Conservation (phyloP, 2,797 vertebrate genomes). For the Thripadectes ignobilis region DNA sequence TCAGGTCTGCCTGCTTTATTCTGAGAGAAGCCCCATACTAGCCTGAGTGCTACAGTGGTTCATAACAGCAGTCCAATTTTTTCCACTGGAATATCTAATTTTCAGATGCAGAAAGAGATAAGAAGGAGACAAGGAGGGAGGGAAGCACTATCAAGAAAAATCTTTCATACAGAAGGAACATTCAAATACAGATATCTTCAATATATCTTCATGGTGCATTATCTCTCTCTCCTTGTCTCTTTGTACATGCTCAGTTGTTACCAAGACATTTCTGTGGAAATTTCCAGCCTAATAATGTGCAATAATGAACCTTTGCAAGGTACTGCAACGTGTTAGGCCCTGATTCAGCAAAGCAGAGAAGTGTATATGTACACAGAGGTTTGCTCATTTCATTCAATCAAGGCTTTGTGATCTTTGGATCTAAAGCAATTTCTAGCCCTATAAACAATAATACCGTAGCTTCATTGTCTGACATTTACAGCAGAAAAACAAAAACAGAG, state of each 20-base stretch:
- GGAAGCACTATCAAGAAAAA: not conserved
- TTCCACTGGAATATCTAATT: not conserved
- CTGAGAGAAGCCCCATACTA: not conserved
- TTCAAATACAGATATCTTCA: not conserved
- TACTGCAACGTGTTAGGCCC: not conserved
- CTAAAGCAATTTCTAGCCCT: not conserved
- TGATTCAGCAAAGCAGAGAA: not conserved
- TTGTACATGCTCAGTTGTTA: not conserved
- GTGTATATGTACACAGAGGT: not conserved
- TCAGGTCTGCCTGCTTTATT: not conserved
- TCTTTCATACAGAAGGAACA: not conserved
- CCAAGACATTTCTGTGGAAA: not conserved
- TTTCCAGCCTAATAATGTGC: not conserved
- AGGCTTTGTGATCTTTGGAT: not conserved
- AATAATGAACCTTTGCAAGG: not conserved
- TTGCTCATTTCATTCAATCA: not conserved
- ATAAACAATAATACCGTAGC: not conserved
- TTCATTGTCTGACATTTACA: conserved; percentile 20
- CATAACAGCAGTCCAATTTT: not conserved
- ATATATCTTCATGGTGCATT: not conserved
- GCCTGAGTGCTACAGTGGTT: not conserved
- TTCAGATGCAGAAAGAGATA: not conserved
- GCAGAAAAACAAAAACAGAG: conserved; percentile 35
- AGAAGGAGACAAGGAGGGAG: not conserved
- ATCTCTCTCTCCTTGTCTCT: not conserved